Conservation (phyloP, 2,797 vertebrate genomes). For the Nannoperca obscura region DNA sequence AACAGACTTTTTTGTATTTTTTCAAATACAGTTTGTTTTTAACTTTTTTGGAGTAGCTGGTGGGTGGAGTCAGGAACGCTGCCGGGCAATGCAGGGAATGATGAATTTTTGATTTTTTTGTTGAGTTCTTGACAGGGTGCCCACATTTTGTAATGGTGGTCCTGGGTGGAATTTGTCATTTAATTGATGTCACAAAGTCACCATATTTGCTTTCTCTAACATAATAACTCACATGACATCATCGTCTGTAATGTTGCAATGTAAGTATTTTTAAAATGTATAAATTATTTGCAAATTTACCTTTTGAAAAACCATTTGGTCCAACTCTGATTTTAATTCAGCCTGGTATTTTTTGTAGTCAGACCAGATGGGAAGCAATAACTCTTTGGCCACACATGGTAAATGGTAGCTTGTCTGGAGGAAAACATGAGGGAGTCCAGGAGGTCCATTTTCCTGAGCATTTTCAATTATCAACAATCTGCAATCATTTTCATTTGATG, state of each 20-base stretch:
- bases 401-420: conserved; percentile 17
- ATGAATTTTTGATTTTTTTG: conserved; percentile 1
- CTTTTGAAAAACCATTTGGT: conserved; percentile 4
- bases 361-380: conserved; percentile 14
- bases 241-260: not conserved
- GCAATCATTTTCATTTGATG: conserved; percentile 11
- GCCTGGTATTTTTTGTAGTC: not conserved
- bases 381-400: conserved; percentile 10
- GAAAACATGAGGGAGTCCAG: conserved; percentile 25
- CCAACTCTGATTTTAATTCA: not conserved
- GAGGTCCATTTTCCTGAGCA: conserved; percentile 5
- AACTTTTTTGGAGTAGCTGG: conserved; percentile 40
- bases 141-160: not conserved
- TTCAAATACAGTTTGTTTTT: conserved; percentile 60
- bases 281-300: conserved; percentile 13
- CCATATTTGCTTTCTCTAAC: not conserved
- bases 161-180: not conserved
- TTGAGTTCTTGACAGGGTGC: conserved; percentile 9
- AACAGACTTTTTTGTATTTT: conserved; percentile 52
- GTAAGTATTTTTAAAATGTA: conserved; percentile 1
- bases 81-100: not conserved
- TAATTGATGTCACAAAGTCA: not conserved
- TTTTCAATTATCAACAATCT: not conserved
- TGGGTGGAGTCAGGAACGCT: conserved; percentile 26
- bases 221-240: conserved; percentile 13